Conservation (phyloP, 2,888 invertebrate genomes). For the Folsomia candida region DNA sequence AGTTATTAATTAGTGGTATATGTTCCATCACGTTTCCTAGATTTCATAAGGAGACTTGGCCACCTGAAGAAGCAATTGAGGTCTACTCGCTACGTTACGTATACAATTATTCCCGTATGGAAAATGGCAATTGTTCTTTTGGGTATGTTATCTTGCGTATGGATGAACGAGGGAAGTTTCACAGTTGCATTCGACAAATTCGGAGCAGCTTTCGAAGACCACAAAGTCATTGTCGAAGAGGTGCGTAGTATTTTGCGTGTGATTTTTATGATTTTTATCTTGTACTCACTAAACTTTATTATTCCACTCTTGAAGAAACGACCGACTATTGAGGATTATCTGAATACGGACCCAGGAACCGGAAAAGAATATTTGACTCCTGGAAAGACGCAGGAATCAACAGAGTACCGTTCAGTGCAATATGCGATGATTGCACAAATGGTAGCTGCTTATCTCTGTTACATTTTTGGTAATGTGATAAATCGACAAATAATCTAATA, state of each 20-base stretch:
- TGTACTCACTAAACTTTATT: conserved; percentile 4
- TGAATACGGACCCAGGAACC: too few species aligned
- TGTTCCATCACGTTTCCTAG: too few species aligned
- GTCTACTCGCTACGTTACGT: conserved; percentile 68
- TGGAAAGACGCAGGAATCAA: not conserved
- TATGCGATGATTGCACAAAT: conserved; percentile 53
- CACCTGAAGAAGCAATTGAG: conserved; percentile 62
- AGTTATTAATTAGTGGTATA: too few species aligned
- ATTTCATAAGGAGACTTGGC: conserved; percentile 52
- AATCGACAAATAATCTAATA: too few species aligned
- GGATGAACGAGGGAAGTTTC: conserved; percentile 52
- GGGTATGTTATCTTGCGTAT: conserved; percentile 63
- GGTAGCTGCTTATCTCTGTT: conserved; percentile 54
- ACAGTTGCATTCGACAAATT: conserved; percentile 52
- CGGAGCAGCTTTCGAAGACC: conserved; percentile 46
- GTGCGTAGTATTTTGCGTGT: too few species aligned
- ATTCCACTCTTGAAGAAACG: conserved; percentile 25
- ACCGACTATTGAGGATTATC: conserved; percentile 1
- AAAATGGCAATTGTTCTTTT: conserved; percentile 72
- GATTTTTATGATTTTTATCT: too few species aligned
- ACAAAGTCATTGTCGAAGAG: conserved; percentile 52
- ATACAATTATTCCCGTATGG: conserved; percentile 70
- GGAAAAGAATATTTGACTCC: conserved; percentile 5
- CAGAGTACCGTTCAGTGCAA: conserved; percentile 30
- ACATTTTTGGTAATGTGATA: conserved; percentile 52